Percentiles rank a stretch among this genome's conserved stretches.
Evolutionary conservation across 2,113 vertebrate species (phyloP).

Genomic region (Anthoscopus minutus): DNA sequence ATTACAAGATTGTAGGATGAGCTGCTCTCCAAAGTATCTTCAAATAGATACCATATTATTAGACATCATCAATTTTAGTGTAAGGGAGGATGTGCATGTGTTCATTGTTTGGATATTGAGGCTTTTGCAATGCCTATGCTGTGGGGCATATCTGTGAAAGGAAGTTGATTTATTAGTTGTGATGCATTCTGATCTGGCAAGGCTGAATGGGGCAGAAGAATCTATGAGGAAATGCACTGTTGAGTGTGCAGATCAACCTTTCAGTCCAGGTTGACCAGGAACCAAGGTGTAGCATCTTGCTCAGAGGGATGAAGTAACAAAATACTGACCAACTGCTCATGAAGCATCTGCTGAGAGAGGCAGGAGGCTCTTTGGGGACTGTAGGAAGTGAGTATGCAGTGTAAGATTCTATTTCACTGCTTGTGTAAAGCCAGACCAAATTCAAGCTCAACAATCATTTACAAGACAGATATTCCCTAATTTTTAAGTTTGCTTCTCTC

Average conservation of each 20-base stretch:
- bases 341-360: neutral
- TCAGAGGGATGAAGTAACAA: neutral
- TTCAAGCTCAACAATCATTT: neutral
- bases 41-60: neutral
- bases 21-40: neutral
- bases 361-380: neutral
- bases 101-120: neutral
- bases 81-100: neutral
- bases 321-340: neutral
- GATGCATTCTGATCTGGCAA: neutral
- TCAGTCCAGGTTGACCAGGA: neutral
- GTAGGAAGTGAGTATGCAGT: neutral
- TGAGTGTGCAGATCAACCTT: neutral
- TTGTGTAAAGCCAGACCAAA: neutral
- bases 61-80: neutral
- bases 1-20: neutral
- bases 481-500: neutral
- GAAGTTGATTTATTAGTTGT: neutral
- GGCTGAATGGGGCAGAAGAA: neutral
- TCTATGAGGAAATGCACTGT: neutral
- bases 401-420: neutral
- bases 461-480: neutral
- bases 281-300: neutral
- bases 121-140: neutral
- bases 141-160: neutral